Evolutionary conservation across 2,797 vertebrate genomes (phyloP).

Genomic region (Cercopithecus hamlyni): DNA sequence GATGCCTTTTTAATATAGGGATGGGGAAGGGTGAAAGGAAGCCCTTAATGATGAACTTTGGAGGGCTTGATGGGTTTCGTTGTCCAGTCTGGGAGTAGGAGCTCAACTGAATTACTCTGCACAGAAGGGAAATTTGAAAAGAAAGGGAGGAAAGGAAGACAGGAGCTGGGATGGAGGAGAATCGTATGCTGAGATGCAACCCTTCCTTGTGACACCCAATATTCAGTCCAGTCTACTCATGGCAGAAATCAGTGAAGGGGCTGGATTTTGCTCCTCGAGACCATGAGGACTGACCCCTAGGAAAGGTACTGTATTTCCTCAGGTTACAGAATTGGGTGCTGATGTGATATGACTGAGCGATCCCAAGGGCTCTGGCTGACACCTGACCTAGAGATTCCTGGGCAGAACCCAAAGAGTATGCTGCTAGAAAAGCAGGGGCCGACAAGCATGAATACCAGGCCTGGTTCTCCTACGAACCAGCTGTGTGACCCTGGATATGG

Average conservation of each 20-base stretch:
- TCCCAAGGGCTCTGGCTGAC: background rate
- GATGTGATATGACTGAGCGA: background rate
- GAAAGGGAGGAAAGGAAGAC: background rate
- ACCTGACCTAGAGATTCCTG: background rate
- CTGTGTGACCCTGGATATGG: background rate
- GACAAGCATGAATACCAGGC: background rate
- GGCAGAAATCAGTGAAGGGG: background rate
- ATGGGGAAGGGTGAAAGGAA: background rate
- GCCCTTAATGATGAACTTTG: background rate
- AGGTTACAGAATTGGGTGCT: background rate
- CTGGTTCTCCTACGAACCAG: background rate
- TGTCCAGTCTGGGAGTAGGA: background rate
- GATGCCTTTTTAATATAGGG: background rate
- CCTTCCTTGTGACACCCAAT: background rate
- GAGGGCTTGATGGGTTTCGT: background rate
- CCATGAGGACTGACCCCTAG: background rate
- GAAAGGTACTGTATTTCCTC: background rate
- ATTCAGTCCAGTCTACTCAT: background rate
- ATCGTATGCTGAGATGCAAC: background rate
- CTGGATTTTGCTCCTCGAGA: slow-evolving; percentile 12
- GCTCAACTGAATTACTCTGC: background rate
- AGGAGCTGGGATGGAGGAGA: background rate
- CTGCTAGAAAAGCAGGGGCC: background rate
- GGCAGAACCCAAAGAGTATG: background rate
- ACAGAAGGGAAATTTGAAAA: background rate